Base-by-base conservation (phyloP, 2,797 vertebrate genomes). In the Megalops cyprinoides region DNA sequence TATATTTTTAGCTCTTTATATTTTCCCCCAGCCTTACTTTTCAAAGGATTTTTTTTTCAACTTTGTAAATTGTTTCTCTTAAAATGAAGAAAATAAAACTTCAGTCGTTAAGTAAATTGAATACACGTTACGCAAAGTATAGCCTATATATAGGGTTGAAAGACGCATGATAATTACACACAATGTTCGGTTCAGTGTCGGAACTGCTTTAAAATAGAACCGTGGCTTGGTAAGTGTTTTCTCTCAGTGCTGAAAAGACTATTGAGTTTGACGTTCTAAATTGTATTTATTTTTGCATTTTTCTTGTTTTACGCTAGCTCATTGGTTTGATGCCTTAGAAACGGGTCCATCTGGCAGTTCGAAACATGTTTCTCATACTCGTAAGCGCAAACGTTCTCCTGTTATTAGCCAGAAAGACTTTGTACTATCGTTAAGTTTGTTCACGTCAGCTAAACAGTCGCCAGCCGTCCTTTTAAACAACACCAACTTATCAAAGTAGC, bases 1-100 rank as follows among this genome's bases (percentile, higher is more conserved):
- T 89, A 91, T 92, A 90, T 94, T 94, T 95, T 95, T 94, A 93
- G 92, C 90, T 91, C 89, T 92, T 93, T 94, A 90, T 91, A 91
- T 88, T 88, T 93, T 91, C 92, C 91, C 86, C 89, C 89, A 90
- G 90, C 90, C 90, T 88, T 91, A 91, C 86, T 92, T 92, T 62
- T 80, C 74, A 48, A 75, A 75, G 69, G 2, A 73, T 73, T 44
- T 56, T 46, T 74, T 44, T 71, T 46, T 44, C 55, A 31, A 56
- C 73, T 44, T 81, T 76, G 39, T 44, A 62, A 75, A 62, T 74
- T 65, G 55, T 76, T 55, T 74, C 73, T 65, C 58, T 75, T 58
- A 74, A 79, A 80, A 79, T 60, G 44, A 76, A 48, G 76, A 53
- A 76, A 39, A 76, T 60, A 78, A 48, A 79, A 67, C 71, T 74